Base-by-base conservation (phyloP, 2,888 invertebrate species). In the Xestobium rufovillosum region DNA sequence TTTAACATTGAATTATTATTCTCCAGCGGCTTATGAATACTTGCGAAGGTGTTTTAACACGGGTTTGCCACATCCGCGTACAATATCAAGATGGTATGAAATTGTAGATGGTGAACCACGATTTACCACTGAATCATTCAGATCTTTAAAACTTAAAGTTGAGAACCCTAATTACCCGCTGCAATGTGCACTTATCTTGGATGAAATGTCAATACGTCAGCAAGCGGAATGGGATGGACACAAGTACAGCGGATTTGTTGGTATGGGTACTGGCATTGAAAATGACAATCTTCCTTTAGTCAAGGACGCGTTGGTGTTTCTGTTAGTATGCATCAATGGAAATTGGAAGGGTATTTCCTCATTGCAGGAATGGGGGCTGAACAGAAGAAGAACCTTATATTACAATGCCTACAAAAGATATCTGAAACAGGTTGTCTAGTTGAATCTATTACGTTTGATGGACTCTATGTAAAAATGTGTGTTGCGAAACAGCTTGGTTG, bases 311-410 rank as follows among this genome's bases (percentile, higher is more conserved):
- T 44, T 53, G 29, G 52, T 57, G 3, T 53, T 60, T 28, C 45
- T 59, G 44, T 13, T 60, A 2, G 51, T 52, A 2, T 38, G 44
- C 9, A 25, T 57, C 19, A 52, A 52, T 42, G 47, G 52, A 36
- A 42, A 38, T 4, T 58, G 54, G 55, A 58, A 59, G 57, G 52
- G 0, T 59, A 59, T 39, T 61, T 57, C 44, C 46, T 59, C 16
- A 43, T 48, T 14, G 28, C 47, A 11, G 48, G 53, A 4, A 31
- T 60, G 3, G 37, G 12, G 10, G 49, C 48, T 3, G 38, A 50
- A 36, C 49, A 44, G 34, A 50, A 51, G 35, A 45, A 44, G 6
- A 44, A 45, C 31, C n/a, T 36, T 6, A 14, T 31, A 19, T 19
- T 6, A 6, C 6, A 19, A 19, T 19, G 23, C 23, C 6, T 19